Evolutionary conservation across 2,888 invertebrate genomes (phyloP), one percentile per base, ranked within the genome.

Genomic region (Actias luna): DNA sequence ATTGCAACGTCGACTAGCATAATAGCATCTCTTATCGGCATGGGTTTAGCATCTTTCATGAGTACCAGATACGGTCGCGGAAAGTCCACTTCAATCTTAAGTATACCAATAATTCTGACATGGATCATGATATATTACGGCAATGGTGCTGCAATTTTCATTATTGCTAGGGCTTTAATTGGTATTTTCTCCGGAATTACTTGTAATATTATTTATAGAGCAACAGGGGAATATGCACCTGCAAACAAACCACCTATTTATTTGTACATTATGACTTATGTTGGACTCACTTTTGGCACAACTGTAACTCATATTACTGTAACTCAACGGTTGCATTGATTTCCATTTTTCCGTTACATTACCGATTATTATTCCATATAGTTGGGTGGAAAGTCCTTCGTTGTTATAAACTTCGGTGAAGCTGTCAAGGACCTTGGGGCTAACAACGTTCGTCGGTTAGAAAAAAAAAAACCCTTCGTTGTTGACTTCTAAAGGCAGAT

Each of bases 401-500:
- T 33, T 5, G 33, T 33, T 33, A 33, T 8, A 33, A 33, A 33
- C 5, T 33, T 33, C 33, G 33, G 33, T 33, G 33, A 33, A 33
- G 33, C 33, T 33, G 33, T 33, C 5, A 33, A 33, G 33, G 33
- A 5, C 33, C 33, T 33, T 33, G 5, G 5, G 33, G 33, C 8
- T 8, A 33, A 33, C 33, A 33, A 8, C 33, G 8, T 33, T 33
- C 5, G n/a, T n/a, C n/a, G n/a, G n/a, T n/a, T n/a, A n/a, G n/a
- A n/a, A n/a, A n/a, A n/a, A n/a, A n/a, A n/a, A 33, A 8, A 77
- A 75, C 59, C 77, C 77, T 0, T 66, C 69, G 2, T 76, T 75
- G 77, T 64, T 79, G n/a, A 77, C 75, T 2, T 71, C 72, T 12
- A 71, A 74, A 62, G 76, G 76, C 29, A 67, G 68, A 61, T 72